These are phyloP conservation scores for Agrochola lota DNA, from an alignment of 2,888 invertebrate species.

Conservation along the genomic window DNA sequence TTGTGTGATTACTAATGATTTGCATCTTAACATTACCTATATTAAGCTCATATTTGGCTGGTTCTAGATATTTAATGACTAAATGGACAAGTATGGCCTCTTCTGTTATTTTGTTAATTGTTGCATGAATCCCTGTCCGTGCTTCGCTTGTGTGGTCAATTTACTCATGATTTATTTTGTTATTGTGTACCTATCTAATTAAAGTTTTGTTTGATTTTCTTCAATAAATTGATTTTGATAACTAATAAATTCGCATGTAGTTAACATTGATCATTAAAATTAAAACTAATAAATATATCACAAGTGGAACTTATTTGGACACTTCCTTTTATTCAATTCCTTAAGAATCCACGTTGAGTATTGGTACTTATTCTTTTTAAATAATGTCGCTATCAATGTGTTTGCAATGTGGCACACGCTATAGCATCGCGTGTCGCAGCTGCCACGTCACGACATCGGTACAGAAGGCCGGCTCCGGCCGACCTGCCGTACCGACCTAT, in stretches of 20 bases:
- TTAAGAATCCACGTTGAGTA: background rate
- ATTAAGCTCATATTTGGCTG: background rate
- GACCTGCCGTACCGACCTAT: background rate
- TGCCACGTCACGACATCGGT: background rate
- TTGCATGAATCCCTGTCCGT: slow-evolving; percentile 34
- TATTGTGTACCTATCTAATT: slow-evolving; percentile 8
- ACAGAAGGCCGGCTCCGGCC: background rate
- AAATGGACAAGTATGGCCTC: background rate
- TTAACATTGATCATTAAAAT: slow-evolving; percentile 4
- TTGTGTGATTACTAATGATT: slow-evolving; percentile 17
- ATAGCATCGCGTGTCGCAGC: background rate
- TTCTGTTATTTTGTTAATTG: slow-evolving; percentile 20
- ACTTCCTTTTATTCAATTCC: background rate
- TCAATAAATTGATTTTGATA: background rate
- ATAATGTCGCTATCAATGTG: background rate
- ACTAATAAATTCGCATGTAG: background rate
- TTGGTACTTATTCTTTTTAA: background rate
- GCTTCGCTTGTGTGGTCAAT: slow-evolving; percentile 46
- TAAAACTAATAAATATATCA: background rate
- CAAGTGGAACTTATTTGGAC: slow-evolving; percentile 12
- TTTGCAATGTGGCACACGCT: background rate
- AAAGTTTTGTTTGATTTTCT: slow-evolving; percentile 10
- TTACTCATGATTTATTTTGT: slow-evolving; percentile 16
- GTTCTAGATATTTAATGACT: background rate
- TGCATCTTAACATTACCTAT: slow-evolving; percentile 19